Evolutionary conservation across 2,797 vertebrate species (phyloP).

Genomic region (Euphonia xanthogaster): DNA sequence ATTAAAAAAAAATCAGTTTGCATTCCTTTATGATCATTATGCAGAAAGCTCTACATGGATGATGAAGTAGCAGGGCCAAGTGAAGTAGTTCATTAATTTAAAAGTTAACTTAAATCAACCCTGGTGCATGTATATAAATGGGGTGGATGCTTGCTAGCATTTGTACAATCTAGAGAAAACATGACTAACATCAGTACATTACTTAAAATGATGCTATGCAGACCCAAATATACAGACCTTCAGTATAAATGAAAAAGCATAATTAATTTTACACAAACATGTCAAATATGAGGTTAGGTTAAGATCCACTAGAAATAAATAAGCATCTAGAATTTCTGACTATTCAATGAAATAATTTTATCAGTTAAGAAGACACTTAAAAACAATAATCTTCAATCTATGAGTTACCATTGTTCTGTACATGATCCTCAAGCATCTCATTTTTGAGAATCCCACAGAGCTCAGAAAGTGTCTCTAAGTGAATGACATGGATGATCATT

Average conservation of each 20-base stretch:
- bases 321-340: neutral
- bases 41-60: neutral
- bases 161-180: neutral
- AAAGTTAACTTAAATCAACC: neutral
- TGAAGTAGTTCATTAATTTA: neutral
- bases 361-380: neutral
- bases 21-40: neutral
- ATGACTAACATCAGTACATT: neutral
- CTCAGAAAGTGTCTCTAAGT: conserved; percentile 96
- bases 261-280: neutral
- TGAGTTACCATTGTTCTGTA: conserved; percentile 90
- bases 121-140: neutral
- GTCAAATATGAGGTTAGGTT: neutral
- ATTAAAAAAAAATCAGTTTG: neutral
- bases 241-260: neutral
- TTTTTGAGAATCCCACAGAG: conserved; percentile 98
- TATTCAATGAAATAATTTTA: neutral
- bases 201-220: neutral
- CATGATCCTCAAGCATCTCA: conserved; percentile 97
- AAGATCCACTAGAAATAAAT: neutral
- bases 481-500: conserved; percentile 95
- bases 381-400: neutral
- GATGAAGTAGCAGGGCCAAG: neutral
- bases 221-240: neutral
- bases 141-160: neutral